Evolutionary conservation across 2,797 vertebrate species (phyloP), one percentile per base, ranked within the genome.

Genomic region (Danio tinwini): DNA sequence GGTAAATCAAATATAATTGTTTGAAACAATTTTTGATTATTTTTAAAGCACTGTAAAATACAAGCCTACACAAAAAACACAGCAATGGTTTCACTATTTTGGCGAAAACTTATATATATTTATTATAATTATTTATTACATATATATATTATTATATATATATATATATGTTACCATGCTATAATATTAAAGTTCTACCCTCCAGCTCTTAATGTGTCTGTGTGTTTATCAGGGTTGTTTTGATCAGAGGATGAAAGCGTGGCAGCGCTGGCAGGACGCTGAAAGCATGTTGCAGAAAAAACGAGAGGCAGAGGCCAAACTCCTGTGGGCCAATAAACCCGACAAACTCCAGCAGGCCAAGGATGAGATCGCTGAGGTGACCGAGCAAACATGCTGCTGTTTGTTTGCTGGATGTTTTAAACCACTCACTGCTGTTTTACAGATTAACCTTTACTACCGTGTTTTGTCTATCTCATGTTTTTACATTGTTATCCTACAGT

Each of bases 181-280:
- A 29, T 21, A 29, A 21, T 11, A 58, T 58, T 58, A 29, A 21
- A 61, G 59, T 14, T 44, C 19, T 74, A 17, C 40, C 13, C 14
- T 7, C 21, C 44, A 17, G 47, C 7, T 7, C 17, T 45, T 5
- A 42, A 37, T 37, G 13, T 29, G 45, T 53, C 7, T 47, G 3
- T 53, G n/a, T 50, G 7, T 21, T 0, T 9, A 7, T 47, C 88
- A 99, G 98, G 96, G 94, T 29, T 96, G 95, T 44, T 99, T 99
- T 44, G 98, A 99, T 89, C 97, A 99, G 80, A 94, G 98, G 68
- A 98, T 99, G 94, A 98, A 96, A 94, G 90, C 90, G 0, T 99
- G 98, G 98, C 98, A 99, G 90, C 95, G 96, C 11, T 99, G 98
- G 98, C 98, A 99, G 92, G 98, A 99, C 0, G 96, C 95, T 63